phyloP scores from a whole-genome alignment of 2,797 vertebrate species.

The Trachops cirrhosus region DNA sequence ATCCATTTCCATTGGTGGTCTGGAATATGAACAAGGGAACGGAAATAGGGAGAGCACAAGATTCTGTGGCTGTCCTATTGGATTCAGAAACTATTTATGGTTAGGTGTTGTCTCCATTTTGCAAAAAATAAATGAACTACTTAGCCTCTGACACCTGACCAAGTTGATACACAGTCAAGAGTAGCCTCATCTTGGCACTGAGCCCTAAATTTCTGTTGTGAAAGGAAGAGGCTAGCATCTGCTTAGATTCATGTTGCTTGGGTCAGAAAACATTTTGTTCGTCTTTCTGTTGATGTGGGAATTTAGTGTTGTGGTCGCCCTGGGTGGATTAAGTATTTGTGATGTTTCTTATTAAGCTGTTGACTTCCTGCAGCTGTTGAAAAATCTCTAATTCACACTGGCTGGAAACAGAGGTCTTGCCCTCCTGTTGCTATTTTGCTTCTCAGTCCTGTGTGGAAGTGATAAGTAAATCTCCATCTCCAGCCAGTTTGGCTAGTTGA shows the following conservation, averaged over 20 bases:
- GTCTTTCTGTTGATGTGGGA: background rate
- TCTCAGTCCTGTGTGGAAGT: background rate
- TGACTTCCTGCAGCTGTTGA: constrained; percentile 55
- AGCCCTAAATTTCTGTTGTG: background rate
- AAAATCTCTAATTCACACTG: background rate
- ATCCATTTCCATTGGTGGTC: background rate
- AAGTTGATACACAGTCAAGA: background rate
- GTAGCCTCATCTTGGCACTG: background rate
- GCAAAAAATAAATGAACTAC: background rate
- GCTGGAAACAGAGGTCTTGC: background rate
- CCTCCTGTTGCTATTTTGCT: background rate
- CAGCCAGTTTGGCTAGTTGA: background rate
- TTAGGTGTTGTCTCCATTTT: background rate
- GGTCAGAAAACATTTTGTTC: background rate
- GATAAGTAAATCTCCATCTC: background rate
- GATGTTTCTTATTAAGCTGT: constrained; percentile 49
- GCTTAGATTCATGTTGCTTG: background rate
- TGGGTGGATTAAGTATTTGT: background rate
- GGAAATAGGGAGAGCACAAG: background rate
- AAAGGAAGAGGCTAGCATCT: background rate
- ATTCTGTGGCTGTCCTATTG: background rate
- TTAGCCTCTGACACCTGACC: background rate
- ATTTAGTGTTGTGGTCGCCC: background rate
- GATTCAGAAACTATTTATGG: background rate
- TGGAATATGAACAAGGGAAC: background rate